A percentile compares a stretch with the other conserved stretches of the same genome.
Evolutionary conservation across 2,797 vertebrate species (phyloP).

Genomic region (Oryzias dopingdopingensis): DNA sequence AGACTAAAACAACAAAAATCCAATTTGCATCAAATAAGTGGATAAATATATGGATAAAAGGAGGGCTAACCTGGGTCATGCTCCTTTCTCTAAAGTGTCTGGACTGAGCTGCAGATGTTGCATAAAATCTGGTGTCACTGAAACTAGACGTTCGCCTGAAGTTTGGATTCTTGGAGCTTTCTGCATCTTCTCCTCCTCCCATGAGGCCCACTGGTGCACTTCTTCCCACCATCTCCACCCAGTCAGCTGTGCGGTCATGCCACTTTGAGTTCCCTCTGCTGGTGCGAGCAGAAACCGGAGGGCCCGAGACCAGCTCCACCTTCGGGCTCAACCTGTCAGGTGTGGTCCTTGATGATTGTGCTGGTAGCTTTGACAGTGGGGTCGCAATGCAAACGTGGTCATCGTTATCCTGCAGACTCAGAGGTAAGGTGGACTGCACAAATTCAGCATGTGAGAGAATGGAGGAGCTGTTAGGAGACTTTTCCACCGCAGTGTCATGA

Average conservation of each 20-base stretch:
- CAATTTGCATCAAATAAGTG: too few relatives aligned
- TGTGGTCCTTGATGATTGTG: constrained; percentile 50
- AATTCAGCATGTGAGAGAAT: constrained; percentile 68
- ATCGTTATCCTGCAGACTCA: constrained; percentile 57
- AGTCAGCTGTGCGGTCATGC: constrained; percentile 79
- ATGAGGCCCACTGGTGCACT: constrained; percentile 53
- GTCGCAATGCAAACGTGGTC: constrained; percentile 79
- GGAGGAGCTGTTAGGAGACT: constrained; percentile 57
- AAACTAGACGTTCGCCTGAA: constrained; percentile 94
- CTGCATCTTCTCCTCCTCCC: constrained; percentile 33
- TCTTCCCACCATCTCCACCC: constrained; percentile 83
- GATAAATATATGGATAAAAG: not conserved
- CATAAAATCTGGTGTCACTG: constrained; percentile 83
- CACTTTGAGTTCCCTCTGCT: constrained; percentile 69
- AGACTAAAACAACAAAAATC: too few relatives aligned
- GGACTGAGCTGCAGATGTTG: constrained; percentile 53
- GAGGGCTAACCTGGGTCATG: constrained; percentile 81
- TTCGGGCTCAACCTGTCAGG: constrained; percentile 75
- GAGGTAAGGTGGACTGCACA: constrained; percentile 30
- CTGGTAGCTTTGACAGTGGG: constrained; percentile 78
- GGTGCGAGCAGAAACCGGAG: constrained; percentile 64
- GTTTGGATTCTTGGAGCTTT: constrained; percentile 73
- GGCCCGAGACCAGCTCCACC: constrained; percentile 67
- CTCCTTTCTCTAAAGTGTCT: constrained; percentile 91
- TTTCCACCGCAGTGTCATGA: constrained; percentile 82